Percentiles rank a stretch among this genome's conserved stretches.
Evolutionary conservation across 2,888 invertebrate species (phyloP).

Genomic region (Metalampra italica): DNA sequence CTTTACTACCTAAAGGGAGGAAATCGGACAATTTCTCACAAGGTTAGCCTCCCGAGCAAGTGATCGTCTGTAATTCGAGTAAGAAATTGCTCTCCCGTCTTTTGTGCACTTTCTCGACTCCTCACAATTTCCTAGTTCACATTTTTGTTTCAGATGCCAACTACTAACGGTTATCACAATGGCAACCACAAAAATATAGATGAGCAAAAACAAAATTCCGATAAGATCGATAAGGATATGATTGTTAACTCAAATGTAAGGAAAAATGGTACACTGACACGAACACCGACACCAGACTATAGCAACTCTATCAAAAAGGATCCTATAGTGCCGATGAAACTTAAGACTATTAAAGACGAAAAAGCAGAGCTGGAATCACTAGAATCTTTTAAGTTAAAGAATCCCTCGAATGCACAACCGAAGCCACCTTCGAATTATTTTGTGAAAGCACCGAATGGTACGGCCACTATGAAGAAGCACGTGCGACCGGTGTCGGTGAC

Average conservation of each 20-base stretch:
- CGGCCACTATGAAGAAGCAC: constrained; percentile 78
- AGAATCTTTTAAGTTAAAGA: constrained; percentile 85
- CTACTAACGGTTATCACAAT: constrained; percentile 51
- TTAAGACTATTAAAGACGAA: constrained; percentile 63
- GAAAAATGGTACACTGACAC: constrained; percentile 51
- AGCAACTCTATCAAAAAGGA: constrained; percentile 43
- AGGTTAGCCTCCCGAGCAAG: too few relatives aligned
- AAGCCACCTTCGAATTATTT: constrained; percentile 86
- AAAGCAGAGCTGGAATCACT: constrained; percentile 86
- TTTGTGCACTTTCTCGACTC: too few relatives aligned
- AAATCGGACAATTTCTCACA: too few relatives aligned
- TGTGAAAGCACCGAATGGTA: constrained; percentile 75
- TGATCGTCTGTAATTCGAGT: too few relatives aligned
- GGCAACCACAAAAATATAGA: constrained; percentile 41
- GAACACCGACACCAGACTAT: constrained; percentile 66
- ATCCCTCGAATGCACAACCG: constrained; percentile 79
- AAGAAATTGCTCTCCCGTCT: too few relatives aligned
- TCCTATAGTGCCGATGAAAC: constrained; percentile 28
- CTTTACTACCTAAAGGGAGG: too few relatives aligned
- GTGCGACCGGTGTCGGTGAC: constrained; percentile 82
- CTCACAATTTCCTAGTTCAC: too few relatives aligned
- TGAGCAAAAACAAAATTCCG: constrained; percentile 24
- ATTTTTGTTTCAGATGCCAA: constrained; percentile 52
- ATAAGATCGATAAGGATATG: constrained; percentile 32
- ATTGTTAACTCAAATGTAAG: constrained; percentile 44